Percentiles rank a stretch among this genome's conserved stretches.
Evolutionary conservation across 2,888 invertebrate genomes (phyloP).

Genomic region (Junonia oenone): DNA sequence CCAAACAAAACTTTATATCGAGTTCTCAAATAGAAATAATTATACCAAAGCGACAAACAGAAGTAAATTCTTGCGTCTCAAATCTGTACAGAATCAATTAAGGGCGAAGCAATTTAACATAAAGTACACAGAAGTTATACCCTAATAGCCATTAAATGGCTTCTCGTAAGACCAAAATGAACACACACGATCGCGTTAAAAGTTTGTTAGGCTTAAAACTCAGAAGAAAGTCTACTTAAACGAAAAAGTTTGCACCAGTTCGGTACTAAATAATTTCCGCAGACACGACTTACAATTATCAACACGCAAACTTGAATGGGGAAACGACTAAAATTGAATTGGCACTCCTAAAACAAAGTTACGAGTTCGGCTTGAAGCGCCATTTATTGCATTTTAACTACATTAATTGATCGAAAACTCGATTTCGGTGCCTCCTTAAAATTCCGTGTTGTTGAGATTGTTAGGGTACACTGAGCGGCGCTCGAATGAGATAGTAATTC

Average conservation of each 20-base stretch:
- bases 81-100: not conserved
- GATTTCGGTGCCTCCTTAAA: conserved; percentile 45
- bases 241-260: conserved; percentile 35
- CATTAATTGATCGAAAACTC: conserved; percentile 60
- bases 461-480: conserved; percentile 7
- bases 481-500: conserved; percentile 11
- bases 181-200: conserved; percentile 24
- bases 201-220: conserved; percentile 22
- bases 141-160: conserved; percentile 20
- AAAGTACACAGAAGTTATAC: conserved; percentile 15
- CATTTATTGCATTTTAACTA: conserved; percentile 71
- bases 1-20: too few species aligned
- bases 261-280: conserved; percentile 35
- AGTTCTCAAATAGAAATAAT: not conserved
- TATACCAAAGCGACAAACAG: not conserved
- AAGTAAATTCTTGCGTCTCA: not conserved
- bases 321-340: conserved; percentile 55
- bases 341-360: conserved; percentile 64
- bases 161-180: conserved; percentile 19
- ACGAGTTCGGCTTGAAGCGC: conserved; percentile 47
- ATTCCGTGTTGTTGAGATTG: conserved; percentile 38
- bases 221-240: conserved; percentile 25
- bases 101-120: not conserved
- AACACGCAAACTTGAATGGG: conserved; percentile 43
- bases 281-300: conserved; percentile 42